Conservation (phyloP, 2,797 vertebrate genomes). For the Eospalax fontanierii region DNA sequence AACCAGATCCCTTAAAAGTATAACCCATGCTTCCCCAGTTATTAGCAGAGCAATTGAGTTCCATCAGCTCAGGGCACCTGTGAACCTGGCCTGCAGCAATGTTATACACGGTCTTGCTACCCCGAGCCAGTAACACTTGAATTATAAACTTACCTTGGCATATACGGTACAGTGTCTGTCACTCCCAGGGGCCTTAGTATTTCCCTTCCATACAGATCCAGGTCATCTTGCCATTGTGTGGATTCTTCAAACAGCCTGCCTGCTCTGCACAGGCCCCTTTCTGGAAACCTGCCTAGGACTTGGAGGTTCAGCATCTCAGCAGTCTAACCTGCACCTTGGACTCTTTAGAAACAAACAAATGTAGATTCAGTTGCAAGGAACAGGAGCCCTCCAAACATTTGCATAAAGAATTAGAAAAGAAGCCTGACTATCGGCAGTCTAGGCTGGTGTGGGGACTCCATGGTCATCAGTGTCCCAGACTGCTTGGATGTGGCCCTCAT, state of each 20-base stretch:
- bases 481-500: not conserved
- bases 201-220: not conserved
- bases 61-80: slow-evolving; percentile 36
- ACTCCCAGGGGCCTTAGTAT: not conserved
- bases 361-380: not conserved
- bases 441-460: not conserved
- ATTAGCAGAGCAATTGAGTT: slow-evolving; percentile 70
- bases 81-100: not conserved
- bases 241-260: not conserved
- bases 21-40: slow-evolving; percentile 47
- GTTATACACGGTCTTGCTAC: not conserved
- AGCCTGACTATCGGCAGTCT: not conserved
- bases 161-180: not conserved
- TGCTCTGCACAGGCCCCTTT: not conserved
- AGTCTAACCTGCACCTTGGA: not conserved
- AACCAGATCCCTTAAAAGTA: slow-evolving; percentile 64
- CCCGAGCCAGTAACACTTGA: not conserved
- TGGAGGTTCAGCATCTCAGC: not conserved
- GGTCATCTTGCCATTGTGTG: not conserved
- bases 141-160: not conserved
- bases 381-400: not conserved
- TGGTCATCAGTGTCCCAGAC: not conserved
- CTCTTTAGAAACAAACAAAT: not conserved
- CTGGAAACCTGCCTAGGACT: not conserved
- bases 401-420: slow-evolving; percentile 27